A percentile compares a stretch with the other conserved stretches of the same genome.
These are phyloP conservation scores for Cossypha niveicapilla DNA, from an alignment of 2,797 vertebrate genomes.

Conservation along the genomic window DNA sequence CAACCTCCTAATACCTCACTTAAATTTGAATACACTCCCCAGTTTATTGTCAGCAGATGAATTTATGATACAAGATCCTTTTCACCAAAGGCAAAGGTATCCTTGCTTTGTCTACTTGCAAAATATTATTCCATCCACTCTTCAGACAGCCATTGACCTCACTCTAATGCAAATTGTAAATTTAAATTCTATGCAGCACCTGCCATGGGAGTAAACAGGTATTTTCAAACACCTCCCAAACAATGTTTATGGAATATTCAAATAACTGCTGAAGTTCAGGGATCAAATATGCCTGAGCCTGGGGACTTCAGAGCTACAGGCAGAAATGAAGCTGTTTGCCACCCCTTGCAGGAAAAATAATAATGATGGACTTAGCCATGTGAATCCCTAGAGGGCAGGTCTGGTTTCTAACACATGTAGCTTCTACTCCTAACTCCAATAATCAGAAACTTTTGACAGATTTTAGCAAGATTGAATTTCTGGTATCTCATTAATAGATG, in stretches of 20 bases:
- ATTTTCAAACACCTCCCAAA: background rate
- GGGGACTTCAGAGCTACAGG: background rate
- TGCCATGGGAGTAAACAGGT: background rate
- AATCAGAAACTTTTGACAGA: background rate
- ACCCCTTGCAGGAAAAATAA: background rate
- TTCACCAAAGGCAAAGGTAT: background rate
- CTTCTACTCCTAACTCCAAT: background rate
- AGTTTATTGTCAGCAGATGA: background rate
- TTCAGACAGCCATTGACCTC: background rate
- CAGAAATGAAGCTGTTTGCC: background rate
- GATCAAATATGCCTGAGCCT: background rate
- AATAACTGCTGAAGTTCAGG: background rate
- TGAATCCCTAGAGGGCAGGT: background rate
- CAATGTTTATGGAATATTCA: background rate
- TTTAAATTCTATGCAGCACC: background rate
- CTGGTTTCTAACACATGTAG: background rate
- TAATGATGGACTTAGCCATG: background rate
- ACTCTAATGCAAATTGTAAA: background rate
- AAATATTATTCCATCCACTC: background rate
- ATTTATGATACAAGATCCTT: background rate
- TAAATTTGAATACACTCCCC: background rate
- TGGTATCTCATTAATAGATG: background rate
- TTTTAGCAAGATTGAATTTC: background rate
- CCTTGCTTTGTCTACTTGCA: background rate
- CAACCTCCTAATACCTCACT: background rate